Conservation (phyloP, 2,797 vertebrate species). For the Rhabdophis nuchalis region DNA sequence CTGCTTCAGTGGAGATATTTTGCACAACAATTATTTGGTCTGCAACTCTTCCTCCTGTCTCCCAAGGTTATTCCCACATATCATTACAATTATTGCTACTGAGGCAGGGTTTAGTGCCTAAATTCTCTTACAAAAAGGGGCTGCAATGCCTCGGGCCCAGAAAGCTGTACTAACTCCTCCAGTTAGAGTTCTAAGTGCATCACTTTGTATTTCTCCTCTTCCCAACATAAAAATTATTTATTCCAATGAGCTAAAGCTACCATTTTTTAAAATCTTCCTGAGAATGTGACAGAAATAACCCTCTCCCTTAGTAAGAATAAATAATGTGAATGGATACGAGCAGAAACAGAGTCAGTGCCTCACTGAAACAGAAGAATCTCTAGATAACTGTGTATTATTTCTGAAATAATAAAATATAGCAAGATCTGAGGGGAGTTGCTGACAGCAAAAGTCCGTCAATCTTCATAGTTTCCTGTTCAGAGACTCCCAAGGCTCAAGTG, state of each 20-base stretch:
- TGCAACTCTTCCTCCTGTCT: neutral
- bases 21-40: neutral
- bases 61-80: neutral
- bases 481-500: slow-evolving; percentile 9
- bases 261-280: neutral
- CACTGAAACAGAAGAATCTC: neutral
- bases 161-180: neutral
- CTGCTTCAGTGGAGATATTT: neutral
- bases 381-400: slow-evolving; percentile 19
- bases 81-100: neutral
- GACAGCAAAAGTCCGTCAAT: neutral
- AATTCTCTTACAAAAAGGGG: neutral
- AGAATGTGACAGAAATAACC: neutral
- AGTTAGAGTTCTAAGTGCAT: neutral
- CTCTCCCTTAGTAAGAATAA: neutral
- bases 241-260: neutral
- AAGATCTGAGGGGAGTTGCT: neutral
- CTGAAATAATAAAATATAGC: neutral
- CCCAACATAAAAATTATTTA: neutral
- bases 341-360: neutral
- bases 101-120: neutral
- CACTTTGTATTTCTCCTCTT: neutral
- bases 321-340: neutral
- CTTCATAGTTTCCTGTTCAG: slow-evolving; percentile 29
- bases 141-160: neutral